Evolutionary conservation across 2,797 vertebrate species (phyloP).

Genomic region (Hypotaenidia okinawae): DNA sequence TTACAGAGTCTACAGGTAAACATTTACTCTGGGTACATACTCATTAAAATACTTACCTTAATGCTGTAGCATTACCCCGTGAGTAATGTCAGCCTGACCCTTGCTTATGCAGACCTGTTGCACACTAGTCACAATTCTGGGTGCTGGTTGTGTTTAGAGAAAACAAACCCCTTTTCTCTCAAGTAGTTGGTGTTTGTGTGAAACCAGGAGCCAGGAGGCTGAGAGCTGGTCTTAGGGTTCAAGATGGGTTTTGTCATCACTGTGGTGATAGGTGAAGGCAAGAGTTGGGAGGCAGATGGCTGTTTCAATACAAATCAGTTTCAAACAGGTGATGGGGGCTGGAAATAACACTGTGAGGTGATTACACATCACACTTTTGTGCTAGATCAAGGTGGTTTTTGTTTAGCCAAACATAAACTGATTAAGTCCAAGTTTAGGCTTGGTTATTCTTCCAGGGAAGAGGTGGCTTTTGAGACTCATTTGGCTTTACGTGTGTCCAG

Average conservation of each 20-base stretch:
- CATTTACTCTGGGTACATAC: not conserved
- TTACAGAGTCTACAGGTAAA: not conserved
- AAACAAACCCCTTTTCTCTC: not conserved
- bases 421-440: not conserved
- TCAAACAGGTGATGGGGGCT: not conserved
- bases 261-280: not conserved
- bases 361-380: not conserved
- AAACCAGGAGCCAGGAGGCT: not conserved
- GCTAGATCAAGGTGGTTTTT: not conserved
- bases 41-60: slow-evolving; percentile 23
- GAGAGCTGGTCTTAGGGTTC: not conserved
- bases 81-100: not conserved
- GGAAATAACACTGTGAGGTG: not conserved
- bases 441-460: not conserved
- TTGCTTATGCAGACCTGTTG: not conserved
- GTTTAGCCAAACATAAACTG: rapidly evolving
- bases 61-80: not conserved
- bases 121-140: not conserved
- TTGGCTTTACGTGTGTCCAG: not conserved
- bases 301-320: not conserved
- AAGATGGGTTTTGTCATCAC: not conserved
- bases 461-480: not conserved
- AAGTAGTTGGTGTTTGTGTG: not conserved
- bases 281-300: not conserved
- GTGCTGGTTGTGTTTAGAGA: not conserved